Conservation (phyloP, 2,797 vertebrate species). For the Heliangelus exortis region DNA sequence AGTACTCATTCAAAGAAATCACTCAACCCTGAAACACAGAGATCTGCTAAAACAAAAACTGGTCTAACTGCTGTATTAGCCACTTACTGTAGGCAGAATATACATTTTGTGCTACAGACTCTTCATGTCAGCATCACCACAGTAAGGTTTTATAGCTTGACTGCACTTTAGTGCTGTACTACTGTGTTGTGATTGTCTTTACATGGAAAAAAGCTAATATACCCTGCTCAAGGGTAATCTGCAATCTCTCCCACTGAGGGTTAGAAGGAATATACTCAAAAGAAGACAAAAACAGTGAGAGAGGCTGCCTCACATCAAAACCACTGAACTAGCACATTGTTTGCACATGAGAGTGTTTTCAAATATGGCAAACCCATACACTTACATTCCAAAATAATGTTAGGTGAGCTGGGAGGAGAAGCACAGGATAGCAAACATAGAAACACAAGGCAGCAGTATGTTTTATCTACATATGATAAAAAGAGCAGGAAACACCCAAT, state of each 20-base stretch:
- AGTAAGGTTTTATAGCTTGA: not conserved
- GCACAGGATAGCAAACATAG: not conserved
- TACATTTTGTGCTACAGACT: not conserved
- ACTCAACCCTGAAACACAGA: slow-evolving; percentile 17
- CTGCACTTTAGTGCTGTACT: not conserved
- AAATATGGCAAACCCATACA: not conserved
- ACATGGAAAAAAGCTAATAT: not conserved
- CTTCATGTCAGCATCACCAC: not conserved
- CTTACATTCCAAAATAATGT: not conserved
- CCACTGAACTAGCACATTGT: not conserved
- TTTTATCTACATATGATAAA: not conserved
- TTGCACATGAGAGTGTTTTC: not conserved
- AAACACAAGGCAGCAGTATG: not conserved
- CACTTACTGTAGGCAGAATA: not conserved
- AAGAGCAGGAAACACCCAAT: not conserved
- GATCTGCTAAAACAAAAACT: not conserved
- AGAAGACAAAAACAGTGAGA: not conserved
- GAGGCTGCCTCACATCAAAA: not conserved
- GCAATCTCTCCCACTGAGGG: not conserved
- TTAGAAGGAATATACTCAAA: not conserved
- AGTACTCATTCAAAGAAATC: not conserved
- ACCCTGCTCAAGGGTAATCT: not conserved
- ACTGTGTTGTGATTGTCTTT: not conserved
- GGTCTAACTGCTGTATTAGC: not conserved
- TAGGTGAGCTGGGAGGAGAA: not conserved